Percentiles rank a stretch among this genome's conserved stretches.
Evolutionary conservation across 2,888 invertebrate species (phyloP).

Genomic region (Chalcis sispes): DNA sequence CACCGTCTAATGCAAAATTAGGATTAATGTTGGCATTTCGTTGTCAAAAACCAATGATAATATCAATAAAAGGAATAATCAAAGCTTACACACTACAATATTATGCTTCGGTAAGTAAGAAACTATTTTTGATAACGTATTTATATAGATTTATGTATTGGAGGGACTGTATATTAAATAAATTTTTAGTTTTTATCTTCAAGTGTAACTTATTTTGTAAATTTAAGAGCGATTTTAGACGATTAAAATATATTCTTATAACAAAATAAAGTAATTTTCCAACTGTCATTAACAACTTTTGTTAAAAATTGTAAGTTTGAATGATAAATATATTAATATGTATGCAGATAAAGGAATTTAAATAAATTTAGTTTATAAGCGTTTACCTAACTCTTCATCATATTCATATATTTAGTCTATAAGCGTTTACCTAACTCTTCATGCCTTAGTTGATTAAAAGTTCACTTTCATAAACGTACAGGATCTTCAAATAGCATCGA

Average conservation of each 20-base stretch:
- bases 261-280: no score
- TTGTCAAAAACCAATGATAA: slow-evolving; percentile 56
- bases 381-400: no score
- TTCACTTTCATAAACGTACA: no score
- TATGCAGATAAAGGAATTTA: no score
- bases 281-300: no score
- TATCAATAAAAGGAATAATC: slow-evolving; percentile 56
- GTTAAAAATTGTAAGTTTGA: no score
- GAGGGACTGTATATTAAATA: neutral
- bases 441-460: no score
- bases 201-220: slow-evolving; percentile 52
- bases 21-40: slow-evolving; percentile 58
- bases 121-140: neutral
- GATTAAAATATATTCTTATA: slow-evolving; percentile 2
- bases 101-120: slow-evolving; percentile 60
- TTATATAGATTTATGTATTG: neutral
- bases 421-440: no score
- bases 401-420: no score
- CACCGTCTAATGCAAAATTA: slow-evolving; percentile 34
- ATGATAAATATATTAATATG: no score
- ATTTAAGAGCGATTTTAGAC: slow-evolving; percentile 54
- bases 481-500: no score
- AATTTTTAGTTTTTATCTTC: slow-evolving; percentile 55
- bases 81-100: slow-evolving; percentile 60
- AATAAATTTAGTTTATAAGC: no score